Conservation (phyloP, 1,140 invertebrate genomes). For the Hyposmocoma kahamanoa region DNA sequence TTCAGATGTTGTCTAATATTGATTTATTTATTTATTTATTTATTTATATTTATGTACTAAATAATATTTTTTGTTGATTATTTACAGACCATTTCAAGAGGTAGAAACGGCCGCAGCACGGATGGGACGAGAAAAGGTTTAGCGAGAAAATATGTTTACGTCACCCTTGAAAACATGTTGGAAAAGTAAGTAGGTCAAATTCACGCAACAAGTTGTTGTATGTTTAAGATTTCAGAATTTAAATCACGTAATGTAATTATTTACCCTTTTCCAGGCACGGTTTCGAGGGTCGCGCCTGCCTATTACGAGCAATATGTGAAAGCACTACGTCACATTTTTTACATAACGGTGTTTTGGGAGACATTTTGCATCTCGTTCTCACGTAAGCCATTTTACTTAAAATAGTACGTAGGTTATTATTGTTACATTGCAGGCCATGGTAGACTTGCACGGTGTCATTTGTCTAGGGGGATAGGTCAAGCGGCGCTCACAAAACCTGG, state of each 20-base stretch:
- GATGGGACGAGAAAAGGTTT: constrained; percentile 16
- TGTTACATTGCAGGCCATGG: too few species aligned
- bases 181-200: constrained; percentile 34
- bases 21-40: too few species aligned
- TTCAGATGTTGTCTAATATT: too few species aligned
- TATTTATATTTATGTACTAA: too few species aligned
- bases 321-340: constrained; percentile 33
- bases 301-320: constrained; percentile 75
- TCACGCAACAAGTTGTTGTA: too few species aligned
- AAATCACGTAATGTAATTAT: background rate
- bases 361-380: constrained; percentile 50
- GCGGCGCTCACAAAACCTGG: too few species aligned
- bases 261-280: constrained; percentile 37
- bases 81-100: constrained; percentile 29
- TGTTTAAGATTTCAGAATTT: too few species aligned
- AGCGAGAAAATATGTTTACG: constrained; percentile 37
- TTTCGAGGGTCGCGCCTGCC: constrained; percentile 70
- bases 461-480: too few species aligned
- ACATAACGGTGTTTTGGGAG: constrained; percentile 52
- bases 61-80: too few species aligned
- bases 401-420: too few species aligned
- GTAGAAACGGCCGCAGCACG: constrained; percentile 23
- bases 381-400: constrained; percentile 46
- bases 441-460: too few species aligned
- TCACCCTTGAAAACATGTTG: constrained; percentile 42